These are phyloP conservation scores for Phorcus lineatus DNA, from an alignment of 2,888 invertebrate genomes.

Conservation along the genomic window DNA sequence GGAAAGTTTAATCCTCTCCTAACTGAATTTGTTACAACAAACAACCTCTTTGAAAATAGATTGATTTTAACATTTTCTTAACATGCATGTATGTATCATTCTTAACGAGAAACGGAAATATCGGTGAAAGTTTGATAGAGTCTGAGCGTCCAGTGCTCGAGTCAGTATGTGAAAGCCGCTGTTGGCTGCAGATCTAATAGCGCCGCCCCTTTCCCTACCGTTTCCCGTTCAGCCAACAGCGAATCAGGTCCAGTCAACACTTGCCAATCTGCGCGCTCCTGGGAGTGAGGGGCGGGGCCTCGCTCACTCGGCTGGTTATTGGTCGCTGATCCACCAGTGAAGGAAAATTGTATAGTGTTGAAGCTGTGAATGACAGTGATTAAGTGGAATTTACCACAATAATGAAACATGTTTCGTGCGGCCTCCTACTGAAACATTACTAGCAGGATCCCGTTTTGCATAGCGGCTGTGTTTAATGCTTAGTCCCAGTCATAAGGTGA, in stretches of 20 bases:
- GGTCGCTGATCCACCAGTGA: background rate
- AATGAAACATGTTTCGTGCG: slow-evolving; percentile 16
- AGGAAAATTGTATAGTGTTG: background rate
- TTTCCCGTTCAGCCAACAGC: background rate
- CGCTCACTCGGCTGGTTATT: background rate
- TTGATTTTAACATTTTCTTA: too few species aligned
- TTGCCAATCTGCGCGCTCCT: background rate
- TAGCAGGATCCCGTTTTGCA: slow-evolving; percentile 3
- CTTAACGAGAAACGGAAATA: too few species aligned
- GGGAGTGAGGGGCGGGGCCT: background rate
- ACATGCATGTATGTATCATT: too few species aligned
- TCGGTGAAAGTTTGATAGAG: too few species aligned
- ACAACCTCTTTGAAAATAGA: too few species aligned
- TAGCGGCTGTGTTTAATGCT: background rate
- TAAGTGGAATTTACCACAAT: slow-evolving; percentile 23
- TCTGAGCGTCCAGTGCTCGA: too few species aligned
- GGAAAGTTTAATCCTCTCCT: too few species aligned
- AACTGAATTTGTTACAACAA: too few species aligned
- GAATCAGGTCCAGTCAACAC: background rate
- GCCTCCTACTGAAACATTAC: slow-evolving; percentile 13
- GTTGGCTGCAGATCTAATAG: too few species aligned
- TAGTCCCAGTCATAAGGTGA: background rate
- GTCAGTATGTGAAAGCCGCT: too few species aligned
- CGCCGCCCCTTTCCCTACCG: too few species aligned
- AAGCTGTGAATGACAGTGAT: slow-evolving; percentile 15